Evolutionary conservation across 1,140 invertebrate genomes (phyloP), one percentile per base, ranked within the genome.

Genomic region (Macrobrachium nipponense): DNA sequence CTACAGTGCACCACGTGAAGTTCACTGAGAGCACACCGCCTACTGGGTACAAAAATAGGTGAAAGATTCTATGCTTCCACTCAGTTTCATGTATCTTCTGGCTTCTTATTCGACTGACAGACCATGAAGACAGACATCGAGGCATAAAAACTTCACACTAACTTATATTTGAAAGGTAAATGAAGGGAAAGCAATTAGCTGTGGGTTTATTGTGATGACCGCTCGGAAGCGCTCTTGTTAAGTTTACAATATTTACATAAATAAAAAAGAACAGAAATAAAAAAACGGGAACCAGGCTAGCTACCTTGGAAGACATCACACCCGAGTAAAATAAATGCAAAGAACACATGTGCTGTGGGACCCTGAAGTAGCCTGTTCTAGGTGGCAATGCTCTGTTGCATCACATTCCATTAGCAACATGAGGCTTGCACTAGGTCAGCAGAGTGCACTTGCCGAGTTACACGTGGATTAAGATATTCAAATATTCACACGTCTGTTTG

Each of bases 231-330:
- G 78, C 51, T 80, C 58, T 61, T 60, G 43, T 73, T n/a, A 68
- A 86, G 77, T 79, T 66, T 79, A 86, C 77, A 79, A 27, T 86
- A 86, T 79, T 72, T 86, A 86, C 76, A 79, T 51, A 51, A 51
- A 51, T 51, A 51, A 51, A 51, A 51, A 51, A 51, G 8, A 12
- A 51, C 3, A 8, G 0, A 12, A 51, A 51, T 10, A 10, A 59
- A 68, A n/a, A 43, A 68, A 80, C 36, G 83, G 77, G 76, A 80
- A 70, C 83, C 83, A 43, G 70, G 77, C 75, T 79, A 60, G 66
- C 76, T 14, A 86, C 77, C 44, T 68, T 79, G 83, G 83, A 86
- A 79, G 80, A 82, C 80, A 18, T 82, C 18, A 72, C 59, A 70
- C 68, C 80, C 80, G 66, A 72, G 68, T 36, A 60, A 44, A 20